phyloP scores from a whole-genome alignment of 2,113 vertebrate species.

The Pristiophorus japonicus region DNA sequence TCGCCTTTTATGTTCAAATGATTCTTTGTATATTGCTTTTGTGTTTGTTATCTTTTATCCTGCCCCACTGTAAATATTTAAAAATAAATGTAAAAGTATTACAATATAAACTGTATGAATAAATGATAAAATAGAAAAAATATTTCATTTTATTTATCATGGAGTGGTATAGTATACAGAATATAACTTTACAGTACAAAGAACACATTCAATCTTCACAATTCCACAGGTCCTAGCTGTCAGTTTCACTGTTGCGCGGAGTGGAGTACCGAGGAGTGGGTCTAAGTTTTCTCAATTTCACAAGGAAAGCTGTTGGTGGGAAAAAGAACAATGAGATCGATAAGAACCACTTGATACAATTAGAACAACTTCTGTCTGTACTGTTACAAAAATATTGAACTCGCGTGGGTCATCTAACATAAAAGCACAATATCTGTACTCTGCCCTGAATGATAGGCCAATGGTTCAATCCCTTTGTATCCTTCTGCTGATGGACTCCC shows the following conservation, averaged over 20 bases:
- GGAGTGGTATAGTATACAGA: constrained; percentile 36
- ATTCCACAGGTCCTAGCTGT: neutral
- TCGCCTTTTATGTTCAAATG: neutral
- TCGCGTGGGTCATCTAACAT: no score
- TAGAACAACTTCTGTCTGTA: neutral
- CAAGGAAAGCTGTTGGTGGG: constrained; percentile 73
- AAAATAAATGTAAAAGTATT: neutral
- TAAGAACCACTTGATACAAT: neutral
- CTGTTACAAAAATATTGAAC: neutral
- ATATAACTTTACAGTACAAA: constrained; percentile 34
- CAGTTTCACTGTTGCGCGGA: constrained; percentile 37
- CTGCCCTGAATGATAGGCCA: neutral
- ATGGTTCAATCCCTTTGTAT: neutral
- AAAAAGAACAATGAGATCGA: constrained; percentile 37
- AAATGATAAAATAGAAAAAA: constrained; percentile 40
- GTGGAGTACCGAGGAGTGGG: constrained; percentile 42
- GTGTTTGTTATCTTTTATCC: neutral
- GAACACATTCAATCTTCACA: neutral
- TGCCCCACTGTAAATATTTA: constrained; percentile 9
- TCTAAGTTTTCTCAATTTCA: constrained; percentile 74
- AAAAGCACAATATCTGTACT: no score
- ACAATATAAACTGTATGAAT: neutral
- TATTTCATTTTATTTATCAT: constrained; percentile 18
- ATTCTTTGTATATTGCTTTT: neutral
- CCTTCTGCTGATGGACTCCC: neutral